Base-by-base conservation (phyloP, 2,888 invertebrate species). In the Athalia circularis region DNA sequence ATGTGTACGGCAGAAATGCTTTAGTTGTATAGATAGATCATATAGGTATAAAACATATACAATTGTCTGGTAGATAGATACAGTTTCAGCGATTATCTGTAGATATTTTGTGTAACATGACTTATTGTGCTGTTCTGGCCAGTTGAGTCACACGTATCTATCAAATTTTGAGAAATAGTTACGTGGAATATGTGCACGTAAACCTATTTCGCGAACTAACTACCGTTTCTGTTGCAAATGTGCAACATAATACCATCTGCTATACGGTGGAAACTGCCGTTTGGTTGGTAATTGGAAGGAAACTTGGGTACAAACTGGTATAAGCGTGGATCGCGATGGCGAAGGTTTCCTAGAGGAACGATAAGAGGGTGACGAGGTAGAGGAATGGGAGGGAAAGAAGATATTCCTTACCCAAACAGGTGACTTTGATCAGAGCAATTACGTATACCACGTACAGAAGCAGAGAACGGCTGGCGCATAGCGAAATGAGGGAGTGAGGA, bases 121-220 rank as follows among this genome's bases (percentile, higher is more conserved):
- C 29, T 29, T 29, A 29, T 29, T 29, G 29, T 29, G 2, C 29
- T 29, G 29, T 29, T 29, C 29, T 29, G 29, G 0, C 29, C 29
- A 29, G 29, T 29, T 29, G 29, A 29, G 29, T 29, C 29, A 29
- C 29, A 29, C 29, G 29, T 29, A 29, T 29, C n/a, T 54, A 54
- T n/a, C 9, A 54, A 54, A 54, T 29, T 62, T 79, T 82, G 78
- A 82, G 82, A 86, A 86, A 86, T 85, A 86, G 87, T 86, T 85
- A 84, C 81, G 74, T 78, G 74, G 78, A 80, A 77, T 8, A 80
- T 82, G 83, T 47, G 11, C 48, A 11, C 59, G 45, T n/a, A 43
- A n/a, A 43, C 43, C 15, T 8, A 45, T 67, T 67, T 47, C 13
- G 13, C 45, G 13, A 72, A n/a, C 70, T 43, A 45, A 11, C 50